A percentile compares a stretch with the other conserved stretches of the same genome.
These are phyloP conservation scores for Neotoxoptera formosana DNA, from an alignment of 1,140 invertebrate species.

Conservation along the genomic window DNA sequence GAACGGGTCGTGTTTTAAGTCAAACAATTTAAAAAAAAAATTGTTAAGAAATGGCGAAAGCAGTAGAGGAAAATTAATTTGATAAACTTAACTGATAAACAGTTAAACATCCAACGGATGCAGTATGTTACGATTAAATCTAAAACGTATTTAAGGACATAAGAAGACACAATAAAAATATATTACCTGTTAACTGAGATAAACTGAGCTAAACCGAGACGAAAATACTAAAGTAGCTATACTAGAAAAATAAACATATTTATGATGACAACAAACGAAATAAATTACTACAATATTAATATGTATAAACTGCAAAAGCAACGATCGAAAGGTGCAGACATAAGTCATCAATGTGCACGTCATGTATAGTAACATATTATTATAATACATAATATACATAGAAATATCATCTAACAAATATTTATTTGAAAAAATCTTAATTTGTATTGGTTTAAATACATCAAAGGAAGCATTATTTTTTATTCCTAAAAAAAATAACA, in stretches of 20 bases:
- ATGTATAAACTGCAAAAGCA: not conserved
- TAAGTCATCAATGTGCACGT: not conserved
- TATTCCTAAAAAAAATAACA: not conserved
- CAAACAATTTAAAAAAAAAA: not conserved
- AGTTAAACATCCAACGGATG: not conserved
- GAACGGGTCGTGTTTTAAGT: not conserved
- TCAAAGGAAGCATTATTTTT: not conserved
- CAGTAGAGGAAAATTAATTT: not conserved
- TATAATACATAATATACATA: not conserved
- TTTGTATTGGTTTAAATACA: slow-evolving; percentile 1
- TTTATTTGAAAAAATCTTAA: not conserved
- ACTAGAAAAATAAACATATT: not conserved
- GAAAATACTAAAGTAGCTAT: not conserved
- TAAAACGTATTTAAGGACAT: not conserved
- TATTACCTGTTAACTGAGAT: not conserved
- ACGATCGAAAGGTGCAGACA: not conserved
- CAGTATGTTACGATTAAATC: not conserved
- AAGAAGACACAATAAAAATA: not conserved
- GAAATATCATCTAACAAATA: not conserved
- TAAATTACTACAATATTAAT: not conserved
- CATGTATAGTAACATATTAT: not conserved
- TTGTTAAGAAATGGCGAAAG: not conserved
- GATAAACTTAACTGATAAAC: not conserved
- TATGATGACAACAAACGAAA: not conserved
- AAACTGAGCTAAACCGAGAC: not conserved